Evolutionary conservation across 1,140 invertebrate species (phyloP), one percentile per base, ranked within the genome.

Genomic region (Hetaerina americana): DNA sequence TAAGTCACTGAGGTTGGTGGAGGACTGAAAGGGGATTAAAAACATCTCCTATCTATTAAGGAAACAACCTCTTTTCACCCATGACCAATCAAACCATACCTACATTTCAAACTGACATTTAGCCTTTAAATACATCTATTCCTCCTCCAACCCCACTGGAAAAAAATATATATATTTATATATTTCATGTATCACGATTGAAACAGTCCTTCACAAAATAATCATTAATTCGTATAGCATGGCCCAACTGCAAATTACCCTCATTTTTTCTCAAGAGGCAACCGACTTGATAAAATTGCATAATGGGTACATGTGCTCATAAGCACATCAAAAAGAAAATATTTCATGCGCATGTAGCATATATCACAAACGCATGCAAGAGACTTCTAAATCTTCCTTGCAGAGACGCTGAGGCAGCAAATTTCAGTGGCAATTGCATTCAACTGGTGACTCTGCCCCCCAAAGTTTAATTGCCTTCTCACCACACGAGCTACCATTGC

Each of bases 131-230:
- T 57, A 57, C 40, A 57, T 57, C 40, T 57, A 57, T 12, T 57
- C 40, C 10, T 57, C 40, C 40, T 57, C 40, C 40, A 57, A 57
- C 40, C 40, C 40, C 40, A 57, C 40, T n/a, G 40, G 40, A 57
- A 57, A 57, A 57, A 57, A n/a, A n/a, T n/a, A n/a, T n/a, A n/a
- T 57, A 57, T 57, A 57, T 57, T 57, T 57, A 57, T 57, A 57
- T 57, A 18, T 57, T n/a, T 57, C 22, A 57, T 57, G 40, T 57
- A 57, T 57, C 40, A 57, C 40, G 40, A 57, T 57, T 57, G 40
- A 57, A 57, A 57, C 40, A 57, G 40, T 57, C 40, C 40, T n/a
- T 57, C 40, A 57, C 40, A 57, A 57, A 57, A 57, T 57, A 57
- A 57, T 57, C 40, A 57, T 57, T 57, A 57, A 57, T 57, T 57